Evolutionary conservation across 2,113 vertebrate genomes (phyloP).

Genomic region (Rhinoptilus africanus): DNA sequence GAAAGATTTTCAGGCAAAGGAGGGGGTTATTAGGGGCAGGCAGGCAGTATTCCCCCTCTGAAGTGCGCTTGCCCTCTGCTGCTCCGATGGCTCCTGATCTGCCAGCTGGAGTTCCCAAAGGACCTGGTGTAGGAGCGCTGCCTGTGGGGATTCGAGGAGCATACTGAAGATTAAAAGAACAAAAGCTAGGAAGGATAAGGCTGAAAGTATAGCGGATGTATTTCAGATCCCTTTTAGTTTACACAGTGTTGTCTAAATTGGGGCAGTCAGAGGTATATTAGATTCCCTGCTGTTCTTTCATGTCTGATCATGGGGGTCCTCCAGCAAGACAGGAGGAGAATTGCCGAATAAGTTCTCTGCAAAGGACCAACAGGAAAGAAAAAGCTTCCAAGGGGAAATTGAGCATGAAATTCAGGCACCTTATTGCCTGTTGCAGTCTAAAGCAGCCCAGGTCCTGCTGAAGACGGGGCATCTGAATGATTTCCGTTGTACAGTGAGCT

Average conservation of each 20-base stretch:
- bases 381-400: background rate
- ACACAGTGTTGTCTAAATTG: background rate
- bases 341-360: background rate
- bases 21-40: background rate
- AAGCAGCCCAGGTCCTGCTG: background rate
- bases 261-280: background rate
- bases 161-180: background rate
- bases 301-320: background rate
- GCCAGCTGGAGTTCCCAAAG: background rate
- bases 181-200: background rate
- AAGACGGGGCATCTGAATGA: background rate
- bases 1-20: background rate
- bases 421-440: background rate
- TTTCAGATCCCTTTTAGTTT: slow-evolving; percentile 18
- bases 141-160: background rate
- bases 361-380: background rate
- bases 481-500: rapidly evolving
- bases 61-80: background rate
- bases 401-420: background rate
- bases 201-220: background rate
- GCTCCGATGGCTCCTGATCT: background rate
- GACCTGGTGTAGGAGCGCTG: background rate
- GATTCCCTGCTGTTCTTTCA: slow-evolving; percentile 8
- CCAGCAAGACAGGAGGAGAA: background rate
- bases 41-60: background rate